Base-by-base conservation (phyloP, 2,888 invertebrate species). In the Paralinhomoeus sp. region DNA sequence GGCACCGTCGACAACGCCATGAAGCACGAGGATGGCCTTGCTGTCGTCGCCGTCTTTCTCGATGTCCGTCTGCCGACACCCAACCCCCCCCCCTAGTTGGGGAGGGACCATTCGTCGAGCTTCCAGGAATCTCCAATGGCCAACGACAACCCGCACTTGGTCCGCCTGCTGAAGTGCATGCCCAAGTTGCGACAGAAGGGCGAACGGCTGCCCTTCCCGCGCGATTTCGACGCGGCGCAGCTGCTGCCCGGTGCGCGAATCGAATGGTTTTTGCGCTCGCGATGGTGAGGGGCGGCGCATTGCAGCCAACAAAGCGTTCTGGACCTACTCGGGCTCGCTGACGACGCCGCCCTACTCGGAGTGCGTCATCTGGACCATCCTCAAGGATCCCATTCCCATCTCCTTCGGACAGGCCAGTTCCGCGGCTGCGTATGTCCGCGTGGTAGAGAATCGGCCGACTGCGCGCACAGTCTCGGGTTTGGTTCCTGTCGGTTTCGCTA, bases 261-360 rank as follows among this genome's bases (percentile, higher is more conserved):
- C n/a, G n/a, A n/a, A n/a, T n/a, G n/a, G n/a, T n/a, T n/a, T n/a
- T n/a, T n/a, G n/a, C n/a, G n/a, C n/a, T n/a, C n/a, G n/a, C n/a
- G n/a, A n/a, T n/a, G n/a, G n/a, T n/a, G n/a, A n/a, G n/a, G n/a
- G n/a, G n/a, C n/a, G n/a, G n/a, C n/a, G n/a, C n/a, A n/a, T n/a
- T n/a, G n/a, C n/a, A n/a, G n/a, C n/a, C n/a, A n/a, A n/a, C 12
- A 17, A 5, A 15, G 18, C 63, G 44, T 64, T 57, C 51, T 62
- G 62, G 54, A 61, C 61, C 3, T 64, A 64, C 47, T 53, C 56
- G 20, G 64, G 64, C 13, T 63, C 63, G 1, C 51, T 64, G 36
- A 64, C 64, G 17, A 58, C 61, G 22, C 62, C 63, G 20, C 64
- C 64, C 12, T 63, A 55, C 50, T 54, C 50, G 27, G 64, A 64